phyloP scores from a whole-genome alignment of 2,113 vertebrate genomes.

The Vicugna pacos region DNA sequence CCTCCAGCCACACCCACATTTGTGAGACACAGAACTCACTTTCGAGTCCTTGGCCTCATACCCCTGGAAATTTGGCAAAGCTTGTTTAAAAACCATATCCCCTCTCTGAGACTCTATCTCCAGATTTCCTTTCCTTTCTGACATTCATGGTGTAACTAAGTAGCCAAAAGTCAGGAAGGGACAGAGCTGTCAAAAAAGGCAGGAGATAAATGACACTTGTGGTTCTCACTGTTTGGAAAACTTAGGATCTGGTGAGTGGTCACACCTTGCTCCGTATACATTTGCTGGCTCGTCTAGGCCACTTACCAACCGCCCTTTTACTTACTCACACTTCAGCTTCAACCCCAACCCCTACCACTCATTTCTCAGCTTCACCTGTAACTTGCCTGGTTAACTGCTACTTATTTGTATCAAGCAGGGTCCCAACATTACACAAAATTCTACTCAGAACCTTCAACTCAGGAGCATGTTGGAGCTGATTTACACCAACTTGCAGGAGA shows the following conservation, averaged over 20 bases:
- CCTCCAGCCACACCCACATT: background rate
- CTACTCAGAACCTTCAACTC: background rate
- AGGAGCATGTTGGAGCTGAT: background rate
- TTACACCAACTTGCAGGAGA: background rate
- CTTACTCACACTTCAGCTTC: background rate
- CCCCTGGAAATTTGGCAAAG: background rate
- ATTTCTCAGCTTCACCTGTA: background rate
- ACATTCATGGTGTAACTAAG: background rate
- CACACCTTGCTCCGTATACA: background rate
- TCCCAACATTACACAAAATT: background rate
- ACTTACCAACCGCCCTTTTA: background rate
- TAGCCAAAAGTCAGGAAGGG: background rate
- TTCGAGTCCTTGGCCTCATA: background rate
- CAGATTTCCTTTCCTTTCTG: background rate
- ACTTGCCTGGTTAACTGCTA: background rate
- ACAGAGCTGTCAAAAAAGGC: background rate
- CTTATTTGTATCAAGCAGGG: background rate
- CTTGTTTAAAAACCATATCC: background rate
- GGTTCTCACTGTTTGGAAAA: background rate
- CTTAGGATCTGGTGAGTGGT: background rate
- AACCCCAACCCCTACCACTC: background rate
- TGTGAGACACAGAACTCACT: slow-evolving; percentile 15
- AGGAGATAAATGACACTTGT: background rate
- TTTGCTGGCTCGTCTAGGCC: background rate
- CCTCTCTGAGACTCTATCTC: background rate